Base-by-base conservation (phyloP, 2,113 vertebrate species). In the Progne subis region DNA sequence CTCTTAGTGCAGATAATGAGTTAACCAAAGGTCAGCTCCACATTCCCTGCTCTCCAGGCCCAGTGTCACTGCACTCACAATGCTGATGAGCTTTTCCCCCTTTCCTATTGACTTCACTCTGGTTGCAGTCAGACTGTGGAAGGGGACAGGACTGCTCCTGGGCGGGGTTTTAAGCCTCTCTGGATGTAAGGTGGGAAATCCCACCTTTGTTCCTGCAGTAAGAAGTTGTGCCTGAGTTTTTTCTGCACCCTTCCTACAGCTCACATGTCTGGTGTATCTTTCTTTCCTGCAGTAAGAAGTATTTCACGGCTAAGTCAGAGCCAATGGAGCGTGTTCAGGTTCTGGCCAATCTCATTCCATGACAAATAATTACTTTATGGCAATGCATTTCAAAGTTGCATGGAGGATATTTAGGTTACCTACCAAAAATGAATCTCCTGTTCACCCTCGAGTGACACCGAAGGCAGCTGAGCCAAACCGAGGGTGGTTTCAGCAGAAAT, bases 401-500 rank as follows among this genome's bases (percentile, higher is more conserved):
- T 61, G 71, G 59, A 67, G 74, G 84, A 85, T 96, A 90, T 92
- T 88, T 94, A 90, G 78, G 52, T 59, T 82, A 23, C 63, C 60
- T 77, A 95, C 90, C 75, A 56, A 44, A 94, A 91, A 97, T 82
- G 56, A 88, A 90, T 90, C 81, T 78, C 65, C 43, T 86, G 69
- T 84, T 95, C 83, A 82, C 88, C 88, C 69, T 94, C 11, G 61
- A 88, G 86, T 96, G 96, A 94, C 93, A 91, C 76, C 47, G 43
- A 91, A 93, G 55, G 59, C 70, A 94, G 32, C 85, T 49, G 89
- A 95, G 95, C 96, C 96, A 97, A 96, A 94, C 95, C 50, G 2
- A 94, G 87, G 92, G 83, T 93, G 82, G 85, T 97, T 97, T 96
- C 91, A 90, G 83, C 82, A 93, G 87, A 94, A 96, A 78, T 49